Conservation (phyloP, 2,888 invertebrate genomes). For the Pollenia labialis region DNA sequence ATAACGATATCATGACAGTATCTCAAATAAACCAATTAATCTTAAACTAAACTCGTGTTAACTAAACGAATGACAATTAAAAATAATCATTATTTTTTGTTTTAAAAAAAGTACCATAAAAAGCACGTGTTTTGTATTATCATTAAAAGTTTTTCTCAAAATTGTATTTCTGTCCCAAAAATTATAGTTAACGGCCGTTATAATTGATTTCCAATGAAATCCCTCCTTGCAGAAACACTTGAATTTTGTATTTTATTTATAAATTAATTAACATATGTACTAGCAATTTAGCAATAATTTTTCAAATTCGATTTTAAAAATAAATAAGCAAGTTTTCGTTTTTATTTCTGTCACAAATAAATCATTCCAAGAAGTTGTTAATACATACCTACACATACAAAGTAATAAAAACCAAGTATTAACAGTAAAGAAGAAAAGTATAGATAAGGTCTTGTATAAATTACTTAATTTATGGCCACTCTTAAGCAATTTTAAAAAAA, state of each 20-base stretch:
- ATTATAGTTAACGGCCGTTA: background rate
- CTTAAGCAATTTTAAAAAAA: background rate
- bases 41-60: background rate
- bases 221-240: background rate
- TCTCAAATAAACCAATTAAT: background rate
- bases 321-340: background rate
- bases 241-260: conserved; percentile 8
- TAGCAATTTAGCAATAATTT: conserved; percentile 1
- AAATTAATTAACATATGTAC: conserved; percentile 9
- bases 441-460: background rate
- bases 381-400: background rate
- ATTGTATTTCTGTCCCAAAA: background rate
- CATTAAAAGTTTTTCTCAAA: background rate
- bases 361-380: background rate
- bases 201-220: background rate
- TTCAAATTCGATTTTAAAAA: background rate
- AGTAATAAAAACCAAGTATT: background rate
- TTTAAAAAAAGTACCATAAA: background rate
- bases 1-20: background rate
- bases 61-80: background rate
- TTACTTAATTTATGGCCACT: background rate
- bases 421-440: background rate
- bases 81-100: background rate
- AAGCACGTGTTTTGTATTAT: conserved; percentile 20
- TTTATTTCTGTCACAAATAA: background rate